A percentile compares a stretch with the other conserved stretches of the same genome.
Evolutionary conservation across 1,140 invertebrate genomes (phyloP).

Genomic region (Drosophila setifemur): DNA sequence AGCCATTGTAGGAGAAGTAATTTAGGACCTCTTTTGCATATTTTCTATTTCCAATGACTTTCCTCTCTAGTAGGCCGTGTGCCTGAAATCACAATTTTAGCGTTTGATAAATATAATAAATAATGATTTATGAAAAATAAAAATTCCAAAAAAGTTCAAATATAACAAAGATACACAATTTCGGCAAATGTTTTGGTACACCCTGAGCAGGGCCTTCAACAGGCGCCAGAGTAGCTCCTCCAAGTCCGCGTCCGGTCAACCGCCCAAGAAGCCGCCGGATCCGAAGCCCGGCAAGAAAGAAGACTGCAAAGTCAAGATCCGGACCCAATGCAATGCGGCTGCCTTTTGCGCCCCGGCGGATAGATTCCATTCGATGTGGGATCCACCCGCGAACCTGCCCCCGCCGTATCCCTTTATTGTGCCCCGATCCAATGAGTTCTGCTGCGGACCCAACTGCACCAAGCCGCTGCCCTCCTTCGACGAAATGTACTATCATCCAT

Average conservation of each 20-base stretch:
- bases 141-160: neutral
- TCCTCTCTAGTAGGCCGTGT: too few species aligned
- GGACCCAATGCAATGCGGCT: neutral
- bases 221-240: neutral
- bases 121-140: neutral
- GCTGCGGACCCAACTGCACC: constrained; percentile 9
- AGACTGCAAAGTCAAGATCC: neutral
- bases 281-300: neutral
- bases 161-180: too few species aligned
- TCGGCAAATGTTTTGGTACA: constrained; percentile 26
- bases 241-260: neutral
- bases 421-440: neutral
- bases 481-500: constrained; percentile 33
- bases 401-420: constrained; percentile 20
- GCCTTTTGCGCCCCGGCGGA: neutral
- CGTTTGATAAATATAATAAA: neutral
- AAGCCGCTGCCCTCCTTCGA: constrained; percentile 45
- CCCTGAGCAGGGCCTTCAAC: neutral
- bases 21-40: neutral
- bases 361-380: constrained; percentile 37
- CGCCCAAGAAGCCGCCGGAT: neutral
- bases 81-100: too few species aligned
- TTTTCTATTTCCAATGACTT: too few species aligned
- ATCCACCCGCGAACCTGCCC: constrained; percentile 18
- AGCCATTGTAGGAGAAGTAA: constrained; percentile 11